A percentile compares a stretch with the other conserved stretches of the same genome.
Conservation (phyloP, 2,113 vertebrate species). For the Trogon surrucura region DNA sequence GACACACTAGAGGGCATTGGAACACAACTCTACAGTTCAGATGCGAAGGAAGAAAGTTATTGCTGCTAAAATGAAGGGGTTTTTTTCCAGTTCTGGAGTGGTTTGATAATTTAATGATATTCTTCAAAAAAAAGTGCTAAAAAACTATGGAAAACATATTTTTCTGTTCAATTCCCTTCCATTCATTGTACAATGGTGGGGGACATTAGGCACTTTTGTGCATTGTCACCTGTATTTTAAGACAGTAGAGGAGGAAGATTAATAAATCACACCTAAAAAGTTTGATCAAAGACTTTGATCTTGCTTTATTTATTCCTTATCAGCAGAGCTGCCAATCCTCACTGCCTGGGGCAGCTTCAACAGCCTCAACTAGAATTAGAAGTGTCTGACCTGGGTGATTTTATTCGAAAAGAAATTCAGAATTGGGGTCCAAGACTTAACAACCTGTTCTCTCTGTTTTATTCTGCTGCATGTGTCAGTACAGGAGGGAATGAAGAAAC, state of each 20-base stretch:
- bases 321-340: neutral
- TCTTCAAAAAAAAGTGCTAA: neutral
- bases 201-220: neutral
- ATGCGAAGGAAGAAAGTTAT: neutral
- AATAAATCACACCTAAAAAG: neutral
- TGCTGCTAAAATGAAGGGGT: neutral
- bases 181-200: neutral
- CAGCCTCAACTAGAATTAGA: neutral
- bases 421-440: neutral
- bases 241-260: neutral
- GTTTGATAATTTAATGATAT: neutral
- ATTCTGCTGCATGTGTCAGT: neutral
- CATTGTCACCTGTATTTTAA: neutral
- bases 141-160: neutral
- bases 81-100: neutral
- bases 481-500: neutral
- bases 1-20: slow-evolving; percentile 39
- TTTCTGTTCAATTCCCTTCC: neutral
- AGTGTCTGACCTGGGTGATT: neutral
- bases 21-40: neutral
- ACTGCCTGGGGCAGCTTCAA: neutral
- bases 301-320: neutral
- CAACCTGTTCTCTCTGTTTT: neutral
- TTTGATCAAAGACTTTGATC: neutral
- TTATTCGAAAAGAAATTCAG: neutral